phyloP scores from a whole-genome alignment of 2,888 invertebrate species.

The Sarcophaga variegata region DNA sequence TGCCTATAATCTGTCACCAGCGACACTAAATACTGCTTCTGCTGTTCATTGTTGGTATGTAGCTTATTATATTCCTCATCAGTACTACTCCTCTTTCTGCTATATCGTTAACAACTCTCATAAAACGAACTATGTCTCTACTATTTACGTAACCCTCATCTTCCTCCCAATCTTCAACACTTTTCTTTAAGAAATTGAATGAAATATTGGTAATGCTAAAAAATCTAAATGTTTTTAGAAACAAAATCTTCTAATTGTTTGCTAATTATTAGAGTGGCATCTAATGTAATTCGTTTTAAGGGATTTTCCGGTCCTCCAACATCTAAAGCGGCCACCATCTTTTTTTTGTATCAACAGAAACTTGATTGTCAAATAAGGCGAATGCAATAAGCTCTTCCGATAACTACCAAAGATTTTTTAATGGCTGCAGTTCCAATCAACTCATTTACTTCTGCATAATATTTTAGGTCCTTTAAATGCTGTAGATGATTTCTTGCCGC shows the following conservation, averaged over 20 bases:
- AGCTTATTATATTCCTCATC: no score
- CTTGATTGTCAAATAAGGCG: conserved; percentile 18
- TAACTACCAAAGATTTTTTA: conserved; percentile 41
- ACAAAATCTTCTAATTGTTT: background rate
- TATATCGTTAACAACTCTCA: no score
- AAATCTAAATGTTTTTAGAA: no score
- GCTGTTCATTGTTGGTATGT: no score
- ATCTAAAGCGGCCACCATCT: conserved; percentile 30
- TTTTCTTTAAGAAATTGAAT: no score
- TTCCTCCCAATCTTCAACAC: no score
- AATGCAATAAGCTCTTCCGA: conserved; percentile 39
- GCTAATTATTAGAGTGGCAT: conserved; percentile 19
- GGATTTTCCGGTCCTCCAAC: conserved; percentile 14
- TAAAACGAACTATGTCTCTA: conserved; percentile 4
- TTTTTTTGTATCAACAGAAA: background rate
- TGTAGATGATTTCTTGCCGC: no score
- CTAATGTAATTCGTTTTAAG: conserved; percentile 27
- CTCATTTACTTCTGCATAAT: no score
- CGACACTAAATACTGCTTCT: no score
- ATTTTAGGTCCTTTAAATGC: no score
- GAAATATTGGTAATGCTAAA: no score
- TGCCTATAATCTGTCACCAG: conserved; percentile 24
- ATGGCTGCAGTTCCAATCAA: background rate
- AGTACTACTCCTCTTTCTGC: no score
- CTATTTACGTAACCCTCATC: background rate